A percentile compares a stretch with the other conserved stretches of the same genome.
These are phyloP conservation scores for Mesembrinibis cayennensis DNA, from an alignment of 2,113 vertebrate species.

Conservation along the genomic window DNA sequence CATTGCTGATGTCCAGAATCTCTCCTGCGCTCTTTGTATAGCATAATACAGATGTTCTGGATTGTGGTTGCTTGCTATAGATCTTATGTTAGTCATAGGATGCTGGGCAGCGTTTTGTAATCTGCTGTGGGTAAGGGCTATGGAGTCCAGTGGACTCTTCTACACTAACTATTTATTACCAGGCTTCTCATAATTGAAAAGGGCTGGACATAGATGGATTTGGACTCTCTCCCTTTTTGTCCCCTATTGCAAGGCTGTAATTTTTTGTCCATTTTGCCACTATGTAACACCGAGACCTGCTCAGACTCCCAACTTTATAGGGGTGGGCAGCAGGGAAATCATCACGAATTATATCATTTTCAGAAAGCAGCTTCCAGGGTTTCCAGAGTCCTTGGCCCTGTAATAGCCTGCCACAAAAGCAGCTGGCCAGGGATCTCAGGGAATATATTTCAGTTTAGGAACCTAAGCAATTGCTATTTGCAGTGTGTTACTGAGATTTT, in stretches of 20 bases:
- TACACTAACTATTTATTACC: background rate
- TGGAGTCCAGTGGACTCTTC: background rate
- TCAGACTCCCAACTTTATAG: background rate
- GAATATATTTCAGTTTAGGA: constrained; percentile 1
- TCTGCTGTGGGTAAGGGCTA: background rate
- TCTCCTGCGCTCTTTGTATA: background rate
- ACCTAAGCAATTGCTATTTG: background rate
- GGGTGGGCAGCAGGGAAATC: background rate
- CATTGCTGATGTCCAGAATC: background rate
- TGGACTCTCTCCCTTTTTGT: background rate
- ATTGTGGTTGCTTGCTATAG: background rate
- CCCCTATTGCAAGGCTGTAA: background rate
- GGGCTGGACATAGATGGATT: background rate
- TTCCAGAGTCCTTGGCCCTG: background rate
- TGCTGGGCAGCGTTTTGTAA: background rate
- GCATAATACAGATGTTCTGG: background rate
- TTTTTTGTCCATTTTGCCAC: background rate
- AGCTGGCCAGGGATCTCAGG: constrained; percentile 11
- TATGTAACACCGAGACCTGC: background rate
- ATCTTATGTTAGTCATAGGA: background rate
- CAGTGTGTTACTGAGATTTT: background rate
- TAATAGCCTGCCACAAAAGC: constrained; percentile 1
- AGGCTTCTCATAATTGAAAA: background rate
- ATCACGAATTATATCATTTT: background rate
- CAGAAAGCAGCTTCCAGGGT: background rate